Evolutionary conservation across 1,140 invertebrate species (phyloP).

Genomic region (Microplitis demolitor): DNA sequence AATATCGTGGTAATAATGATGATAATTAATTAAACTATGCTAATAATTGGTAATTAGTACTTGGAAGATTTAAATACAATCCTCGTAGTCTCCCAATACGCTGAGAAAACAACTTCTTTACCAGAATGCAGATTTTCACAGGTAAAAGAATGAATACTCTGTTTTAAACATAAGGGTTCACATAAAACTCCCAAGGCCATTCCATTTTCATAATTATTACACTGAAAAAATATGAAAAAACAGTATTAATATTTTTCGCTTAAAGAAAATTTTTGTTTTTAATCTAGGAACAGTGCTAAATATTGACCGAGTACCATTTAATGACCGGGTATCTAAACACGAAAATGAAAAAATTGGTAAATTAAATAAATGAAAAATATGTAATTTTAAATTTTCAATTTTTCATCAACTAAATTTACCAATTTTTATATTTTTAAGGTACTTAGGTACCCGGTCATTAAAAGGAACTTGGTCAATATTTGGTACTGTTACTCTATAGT

Average conservation of each 20-base stretch:
- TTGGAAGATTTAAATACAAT: constrained; percentile 65
- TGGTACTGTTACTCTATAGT: neutral
- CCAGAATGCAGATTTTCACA: constrained; percentile 65
- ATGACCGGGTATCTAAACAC: too few relatives aligned
- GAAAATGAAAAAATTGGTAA: too few relatives aligned
- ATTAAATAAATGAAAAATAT: too few relatives aligned
- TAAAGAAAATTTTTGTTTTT: neutral
- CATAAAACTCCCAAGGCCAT: constrained; percentile 65
- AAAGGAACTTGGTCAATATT: neutral
- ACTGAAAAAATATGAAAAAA: constrained; percentile 56
- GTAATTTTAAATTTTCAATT: too few relatives aligned
- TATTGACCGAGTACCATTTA: too few relatives aligned
- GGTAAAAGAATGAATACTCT: constrained; percentile 61
- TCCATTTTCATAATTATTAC: constrained; percentile 59
- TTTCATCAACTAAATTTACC: too few relatives aligned
- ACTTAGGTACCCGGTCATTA: neutral
- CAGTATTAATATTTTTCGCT: constrained; percentile 10
- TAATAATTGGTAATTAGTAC: constrained; percentile 22
- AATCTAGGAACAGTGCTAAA: neutral
- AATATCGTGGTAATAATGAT: neutral
- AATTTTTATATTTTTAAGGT: too few relatives aligned
- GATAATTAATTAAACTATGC: neutral
- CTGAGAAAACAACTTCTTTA: constrained; percentile 66
- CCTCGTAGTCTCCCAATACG: constrained; percentile 60
- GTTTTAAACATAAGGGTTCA: constrained; percentile 61